Percentiles rank a stretch among this genome's conserved stretches.
These are phyloP conservation scores for Meloidogyne floridensis DNA, from an alignment of 1,140 invertebrate genomes.

Conservation along the genomic window DNA sequence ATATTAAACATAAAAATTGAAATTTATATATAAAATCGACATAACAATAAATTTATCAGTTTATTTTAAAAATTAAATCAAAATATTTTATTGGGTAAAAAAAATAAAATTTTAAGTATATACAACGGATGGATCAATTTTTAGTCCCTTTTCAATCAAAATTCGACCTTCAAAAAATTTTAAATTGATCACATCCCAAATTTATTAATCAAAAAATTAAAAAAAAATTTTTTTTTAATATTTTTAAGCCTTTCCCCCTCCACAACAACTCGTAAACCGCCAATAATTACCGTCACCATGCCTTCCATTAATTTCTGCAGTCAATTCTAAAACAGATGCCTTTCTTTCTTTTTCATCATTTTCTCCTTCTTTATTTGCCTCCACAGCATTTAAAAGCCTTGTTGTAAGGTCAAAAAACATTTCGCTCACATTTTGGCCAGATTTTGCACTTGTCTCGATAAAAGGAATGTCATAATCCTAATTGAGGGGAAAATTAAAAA, in stretches of 20 bases:
- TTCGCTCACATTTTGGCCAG: slow-evolving; percentile 62
- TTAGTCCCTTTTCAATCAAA: too few species aligned
- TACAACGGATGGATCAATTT: too few species aligned
- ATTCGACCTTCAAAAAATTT: too few species aligned
- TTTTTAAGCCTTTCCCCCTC: background rate
- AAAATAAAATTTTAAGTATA: too few species aligned
- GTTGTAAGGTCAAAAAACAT: slow-evolving; percentile 57
- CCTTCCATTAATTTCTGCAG: background rate
- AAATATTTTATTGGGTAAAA: too few species aligned
- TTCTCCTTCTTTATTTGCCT: background rate
- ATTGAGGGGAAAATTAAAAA: background rate
- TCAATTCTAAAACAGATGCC: background rate
- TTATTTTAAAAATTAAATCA: too few species aligned
- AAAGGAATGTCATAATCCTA: slow-evolving; percentile 27
- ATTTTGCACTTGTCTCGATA: slow-evolving; percentile 64
- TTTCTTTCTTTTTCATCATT: background rate
- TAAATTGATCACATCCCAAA: too few species aligned
- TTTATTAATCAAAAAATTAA: too few species aligned
- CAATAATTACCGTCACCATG: background rate
- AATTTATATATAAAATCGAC: too few species aligned
- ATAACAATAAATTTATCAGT: too few species aligned
- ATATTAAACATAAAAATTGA: too few species aligned
- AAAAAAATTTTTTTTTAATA: too few species aligned
- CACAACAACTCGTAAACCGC: background rate
- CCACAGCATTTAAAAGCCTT: background rate